Percentiles rank a stretch among this genome's conserved stretches.
Conservation (phyloP, 2,888 invertebrate species). For the Clunio marinus region DNA sequence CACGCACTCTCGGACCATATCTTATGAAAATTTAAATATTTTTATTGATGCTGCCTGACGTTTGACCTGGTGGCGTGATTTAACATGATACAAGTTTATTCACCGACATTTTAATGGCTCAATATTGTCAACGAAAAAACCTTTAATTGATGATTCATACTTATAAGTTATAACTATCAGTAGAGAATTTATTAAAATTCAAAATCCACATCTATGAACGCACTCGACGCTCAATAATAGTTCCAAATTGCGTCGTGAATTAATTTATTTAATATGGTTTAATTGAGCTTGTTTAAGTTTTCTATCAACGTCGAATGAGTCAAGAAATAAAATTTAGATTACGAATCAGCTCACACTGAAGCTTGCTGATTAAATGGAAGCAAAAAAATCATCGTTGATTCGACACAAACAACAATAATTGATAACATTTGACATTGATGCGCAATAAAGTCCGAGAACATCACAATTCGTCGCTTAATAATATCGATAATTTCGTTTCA, state of each 20-base stretch:
- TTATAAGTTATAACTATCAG: too few relatives aligned
- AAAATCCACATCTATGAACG: too few relatives aligned
- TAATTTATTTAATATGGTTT: background rate
- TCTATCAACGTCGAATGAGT: background rate
- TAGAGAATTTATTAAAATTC: too few relatives aligned
- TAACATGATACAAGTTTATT: background rate
- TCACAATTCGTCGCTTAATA: background rate
- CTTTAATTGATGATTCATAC: too few relatives aligned
- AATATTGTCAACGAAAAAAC: too few relatives aligned
- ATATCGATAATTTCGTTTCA: background rate
- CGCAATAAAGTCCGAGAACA: slow-evolving; percentile 14
- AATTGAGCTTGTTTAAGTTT: background rate
- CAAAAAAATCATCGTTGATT: background rate
- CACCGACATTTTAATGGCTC: too few relatives aligned
- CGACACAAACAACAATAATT: background rate
- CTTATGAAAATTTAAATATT: slow-evolving; percentile 34
- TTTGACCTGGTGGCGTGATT: slow-evolving; percentile 22
- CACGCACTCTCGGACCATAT: background rate
- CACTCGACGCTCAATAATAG: background rate
- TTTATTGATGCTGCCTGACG: slow-evolving; percentile 30
- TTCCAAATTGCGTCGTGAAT: background rate
- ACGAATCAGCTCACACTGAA: background rate
- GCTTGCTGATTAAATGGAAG: background rate
- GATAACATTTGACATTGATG: slow-evolving; percentile 32
- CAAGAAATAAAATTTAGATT: background rate